phyloP scores from a whole-genome alignment of 2,888 invertebrate genomes.

The Rhyacophila evoluta region DNA sequence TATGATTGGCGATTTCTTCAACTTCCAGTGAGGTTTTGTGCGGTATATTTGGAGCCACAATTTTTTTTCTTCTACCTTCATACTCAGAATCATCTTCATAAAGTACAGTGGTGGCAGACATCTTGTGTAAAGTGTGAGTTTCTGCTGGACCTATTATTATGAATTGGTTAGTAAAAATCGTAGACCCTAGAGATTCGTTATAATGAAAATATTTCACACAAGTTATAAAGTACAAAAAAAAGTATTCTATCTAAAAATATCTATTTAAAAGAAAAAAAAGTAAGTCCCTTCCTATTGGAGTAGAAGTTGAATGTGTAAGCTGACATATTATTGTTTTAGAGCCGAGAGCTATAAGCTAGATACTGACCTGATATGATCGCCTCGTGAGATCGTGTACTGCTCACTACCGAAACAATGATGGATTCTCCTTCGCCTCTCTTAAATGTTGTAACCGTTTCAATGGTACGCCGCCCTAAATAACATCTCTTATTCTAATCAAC shows the following conservation, averaged over 20 bases:
- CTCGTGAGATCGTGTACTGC: slow-evolving; percentile 74
- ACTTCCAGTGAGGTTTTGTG: slow-evolving; percentile 70
- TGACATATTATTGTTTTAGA: slow-evolving; percentile 44
- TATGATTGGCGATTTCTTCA: slow-evolving; percentile 73
- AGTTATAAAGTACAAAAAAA: slow-evolving; percentile 31
- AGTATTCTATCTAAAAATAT: slow-evolving; percentile 32
- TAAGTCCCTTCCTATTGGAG: background rate
- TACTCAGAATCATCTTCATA: slow-evolving; percentile 65
- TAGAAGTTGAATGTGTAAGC: background rate
- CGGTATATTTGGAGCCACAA: slow-evolving; percentile 66
- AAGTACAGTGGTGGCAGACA: slow-evolving; percentile 72
- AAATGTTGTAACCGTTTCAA: slow-evolving; percentile 70
- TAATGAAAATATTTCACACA: slow-evolving; percentile 44
- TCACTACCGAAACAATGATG: slow-evolving; percentile 70
- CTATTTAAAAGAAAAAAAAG: slow-evolving; percentile 25
- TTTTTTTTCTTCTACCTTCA: slow-evolving; percentile 58
- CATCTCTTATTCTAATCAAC: slow-evolving; percentile 38
- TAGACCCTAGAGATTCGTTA: slow-evolving; percentile 34
- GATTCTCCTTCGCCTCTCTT: slow-evolving; percentile 67
- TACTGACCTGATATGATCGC: slow-evolving; percentile 75
- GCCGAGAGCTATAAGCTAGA: slow-evolving; percentile 10
- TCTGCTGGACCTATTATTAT: slow-evolving; percentile 72
- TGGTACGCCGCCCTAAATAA: slow-evolving; percentile 68
- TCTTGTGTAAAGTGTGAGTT: slow-evolving; percentile 76
- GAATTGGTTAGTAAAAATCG: slow-evolving; percentile 50